Conservation (phyloP, 2,113 vertebrate species). For the Etheostoma cragini region DNA sequence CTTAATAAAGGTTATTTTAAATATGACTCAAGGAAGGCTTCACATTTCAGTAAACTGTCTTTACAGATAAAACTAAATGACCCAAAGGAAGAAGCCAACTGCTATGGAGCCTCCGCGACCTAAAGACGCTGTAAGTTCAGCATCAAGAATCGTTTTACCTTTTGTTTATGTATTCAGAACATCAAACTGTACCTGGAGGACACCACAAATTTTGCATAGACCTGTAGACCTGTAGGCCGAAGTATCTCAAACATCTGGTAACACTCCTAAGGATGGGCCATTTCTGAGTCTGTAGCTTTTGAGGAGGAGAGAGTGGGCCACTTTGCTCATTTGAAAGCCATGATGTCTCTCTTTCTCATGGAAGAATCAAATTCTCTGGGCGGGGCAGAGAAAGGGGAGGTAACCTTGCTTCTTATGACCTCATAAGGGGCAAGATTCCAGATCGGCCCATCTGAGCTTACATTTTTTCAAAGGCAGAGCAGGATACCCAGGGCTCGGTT, state of each 20-base stretch:
- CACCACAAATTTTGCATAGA: not conserved
- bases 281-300: no score
- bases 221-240: not conserved
- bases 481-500: no score
- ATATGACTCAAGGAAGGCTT: not conserved
- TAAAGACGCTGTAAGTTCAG: slow-evolving; percentile 44
- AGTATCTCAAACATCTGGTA: not conserved
- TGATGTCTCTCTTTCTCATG: no score
- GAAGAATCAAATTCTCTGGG: no score
- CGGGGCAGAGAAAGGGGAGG: no score
- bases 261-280: no score
- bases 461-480: no score
- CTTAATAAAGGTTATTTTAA: not conserved
- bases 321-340: no score
- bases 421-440: no score
- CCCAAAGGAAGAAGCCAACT: slow-evolving; percentile 23
- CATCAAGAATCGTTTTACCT: not conserved
- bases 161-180: not conserved
- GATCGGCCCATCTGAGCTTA: no score
- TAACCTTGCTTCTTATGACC: no score
- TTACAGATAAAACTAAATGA: slow-evolving; percentile 49
- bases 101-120: slow-evolving; percentile 53
- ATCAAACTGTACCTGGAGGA: not conserved
- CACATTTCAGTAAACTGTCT: not conserved
- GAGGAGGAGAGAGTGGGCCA: no score